These are phyloP conservation scores for Ommatoiulus sabulosus DNA, from an alignment of 2,888 invertebrate genomes.

Conservation along the genomic window DNA sequence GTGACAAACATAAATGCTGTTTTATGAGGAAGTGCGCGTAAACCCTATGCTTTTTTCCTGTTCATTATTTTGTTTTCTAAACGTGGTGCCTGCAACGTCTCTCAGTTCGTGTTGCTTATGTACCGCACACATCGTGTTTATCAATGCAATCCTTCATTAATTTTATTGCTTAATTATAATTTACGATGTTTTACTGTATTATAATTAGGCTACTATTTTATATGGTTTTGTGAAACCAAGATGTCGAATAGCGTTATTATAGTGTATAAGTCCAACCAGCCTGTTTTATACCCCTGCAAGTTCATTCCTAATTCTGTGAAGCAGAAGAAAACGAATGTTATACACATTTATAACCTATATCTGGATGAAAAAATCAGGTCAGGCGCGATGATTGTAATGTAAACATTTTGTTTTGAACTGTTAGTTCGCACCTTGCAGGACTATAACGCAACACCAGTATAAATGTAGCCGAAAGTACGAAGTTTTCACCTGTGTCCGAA, in stretches of 20 bases:
- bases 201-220: neutral
- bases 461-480: too few species aligned
- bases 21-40: slow-evolving; percentile 14
- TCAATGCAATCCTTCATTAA: slow-evolving; percentile 18
- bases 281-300: neutral
- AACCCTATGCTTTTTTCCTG: neutral
- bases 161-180: slow-evolving; percentile 40
- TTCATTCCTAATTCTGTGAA: neutral
- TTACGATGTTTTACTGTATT: slow-evolving; percentile 8
- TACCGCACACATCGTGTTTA: neutral
- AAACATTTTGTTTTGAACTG: too few species aligned
- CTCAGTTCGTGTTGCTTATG: neutral
- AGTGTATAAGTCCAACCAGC: neutral
- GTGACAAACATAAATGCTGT: neutral
- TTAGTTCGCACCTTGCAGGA: too few species aligned
- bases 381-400: neutral
- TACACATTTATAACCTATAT: neutral
- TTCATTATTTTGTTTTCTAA: slow-evolving; percentile 23
- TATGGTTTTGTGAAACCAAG: slow-evolving; percentile 1
- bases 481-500: too few species aligned
- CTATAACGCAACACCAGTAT: too few species aligned
- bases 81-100: neutral
- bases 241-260: neutral
- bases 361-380: neutral
- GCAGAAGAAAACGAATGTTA: neutral